These are phyloP conservation scores for Cactoblastis cactorum DNA, from an alignment of 2,888 invertebrate species.

Conservation along the genomic window DNA sequence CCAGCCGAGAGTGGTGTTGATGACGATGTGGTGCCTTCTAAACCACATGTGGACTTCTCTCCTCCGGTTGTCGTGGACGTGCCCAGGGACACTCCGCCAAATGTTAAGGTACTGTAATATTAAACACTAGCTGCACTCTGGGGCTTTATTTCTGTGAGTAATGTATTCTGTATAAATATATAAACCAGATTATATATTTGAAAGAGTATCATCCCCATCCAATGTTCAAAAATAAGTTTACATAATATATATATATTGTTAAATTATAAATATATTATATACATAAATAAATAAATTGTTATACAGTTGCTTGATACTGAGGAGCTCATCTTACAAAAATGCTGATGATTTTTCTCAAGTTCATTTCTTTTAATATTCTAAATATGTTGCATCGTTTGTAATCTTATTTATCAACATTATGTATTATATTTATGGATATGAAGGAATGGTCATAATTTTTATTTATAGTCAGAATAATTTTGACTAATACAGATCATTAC, in stretches of 20 bases:
- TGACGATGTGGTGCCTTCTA: slow-evolving; percentile 52
- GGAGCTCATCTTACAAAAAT: no score
- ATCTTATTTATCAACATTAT: background rate
- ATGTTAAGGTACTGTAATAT: slow-evolving; percentile 58
- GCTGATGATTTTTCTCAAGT: no score
- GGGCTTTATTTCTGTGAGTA: no score
- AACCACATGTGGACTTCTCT: slow-evolving; percentile 83
- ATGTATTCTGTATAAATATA: background rate
- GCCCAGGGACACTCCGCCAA: slow-evolving; percentile 69
- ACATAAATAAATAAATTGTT: no score
- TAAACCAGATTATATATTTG: no score
- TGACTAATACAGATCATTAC: background rate
- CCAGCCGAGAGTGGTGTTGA: slow-evolving; percentile 68
- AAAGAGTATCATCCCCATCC: no score
- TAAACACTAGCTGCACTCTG: background rate
- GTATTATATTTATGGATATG: slow-evolving; percentile 15
- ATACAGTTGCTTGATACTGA: no score
- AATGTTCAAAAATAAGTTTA: no score
- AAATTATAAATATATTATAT: no score
- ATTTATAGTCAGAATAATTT: background rate
- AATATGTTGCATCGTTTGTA: background rate
- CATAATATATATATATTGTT: no score
- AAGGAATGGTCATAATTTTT: background rate
- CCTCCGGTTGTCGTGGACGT: slow-evolving; percentile 83
- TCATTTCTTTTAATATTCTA: no score